Conservation (phyloP, 2,797 vertebrate genomes). For the Brachyrhaphis roseni region DNA sequence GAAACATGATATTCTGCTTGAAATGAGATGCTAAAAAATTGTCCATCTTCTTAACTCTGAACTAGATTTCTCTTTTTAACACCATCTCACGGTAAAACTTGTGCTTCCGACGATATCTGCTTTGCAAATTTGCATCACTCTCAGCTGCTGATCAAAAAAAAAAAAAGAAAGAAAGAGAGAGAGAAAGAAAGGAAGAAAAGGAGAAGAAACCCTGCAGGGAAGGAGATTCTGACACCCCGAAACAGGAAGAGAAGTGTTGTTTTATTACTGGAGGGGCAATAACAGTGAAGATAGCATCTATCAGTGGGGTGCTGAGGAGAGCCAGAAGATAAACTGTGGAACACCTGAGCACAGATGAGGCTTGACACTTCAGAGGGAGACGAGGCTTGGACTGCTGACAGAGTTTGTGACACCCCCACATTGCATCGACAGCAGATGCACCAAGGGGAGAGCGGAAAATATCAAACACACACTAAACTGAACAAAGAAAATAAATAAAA, state of each 20-base stretch:
- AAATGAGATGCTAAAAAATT: not conserved
- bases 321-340: constrained; percentile 67
- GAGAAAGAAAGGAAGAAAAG: constrained; percentile 1
- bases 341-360: constrained; percentile 71
- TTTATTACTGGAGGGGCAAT: constrained; percentile 75
- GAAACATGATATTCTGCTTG: not conserved
- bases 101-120: constrained; percentile 6
- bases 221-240: constrained; percentile 64
- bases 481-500: constrained; percentile 25
- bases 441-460: constrained; percentile 38
- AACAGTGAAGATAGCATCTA: constrained; percentile 69
- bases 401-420: constrained; percentile 47
- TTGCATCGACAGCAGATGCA: constrained; percentile 51
- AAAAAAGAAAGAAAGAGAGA: constrained; percentile 6
- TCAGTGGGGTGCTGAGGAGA: constrained; percentile 69
- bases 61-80: not conserved
- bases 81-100: constrained; percentile 18
- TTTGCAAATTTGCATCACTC: constrained; percentile 39
- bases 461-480: constrained; percentile 51
- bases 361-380: constrained; percentile 66
- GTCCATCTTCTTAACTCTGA: not conserved
- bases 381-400: constrained; percentile 52
- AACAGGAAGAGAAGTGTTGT: constrained; percentile 70
- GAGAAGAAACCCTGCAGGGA: constrained; percentile 40
- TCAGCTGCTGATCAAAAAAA: constrained; percentile 34